Percentiles rank a stretch among this genome's conserved stretches.
Conservation (phyloP, 2,888 invertebrate genomes). For the Tachina lurida region DNA sequence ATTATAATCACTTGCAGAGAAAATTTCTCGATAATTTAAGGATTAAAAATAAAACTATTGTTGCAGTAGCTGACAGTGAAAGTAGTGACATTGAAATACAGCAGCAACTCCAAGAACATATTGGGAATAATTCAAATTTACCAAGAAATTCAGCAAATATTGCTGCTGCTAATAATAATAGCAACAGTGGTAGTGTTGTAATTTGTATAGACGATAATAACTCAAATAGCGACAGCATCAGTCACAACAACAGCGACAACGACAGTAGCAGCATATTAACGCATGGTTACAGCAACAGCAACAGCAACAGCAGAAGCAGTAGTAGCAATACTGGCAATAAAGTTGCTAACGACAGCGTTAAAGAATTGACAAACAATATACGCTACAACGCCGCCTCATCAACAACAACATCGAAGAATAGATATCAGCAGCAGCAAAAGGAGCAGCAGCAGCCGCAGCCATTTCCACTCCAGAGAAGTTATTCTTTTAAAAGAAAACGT, state of each 20-base stretch:
- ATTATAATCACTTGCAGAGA: constrained; percentile 52
- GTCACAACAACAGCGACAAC: constrained; percentile 29
- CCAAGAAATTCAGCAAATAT: constrained; percentile 38
- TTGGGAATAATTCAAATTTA: constrained; percentile 17
- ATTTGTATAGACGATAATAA: constrained; percentile 73
- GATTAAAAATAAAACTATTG: constrained; percentile 46
- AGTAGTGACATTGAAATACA: constrained; percentile 33
- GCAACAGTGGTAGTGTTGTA: constrained; percentile 61
- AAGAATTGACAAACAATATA: constrained; percentile 48
- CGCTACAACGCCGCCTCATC: constrained; percentile 33
- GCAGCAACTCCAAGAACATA: constrained; percentile 7
- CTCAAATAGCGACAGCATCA: constrained; percentile 71
- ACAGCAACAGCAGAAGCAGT: background rate
- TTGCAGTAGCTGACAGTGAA: constrained; percentile 62
- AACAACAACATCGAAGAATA: constrained; percentile 25
- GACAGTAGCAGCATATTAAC: background rate
- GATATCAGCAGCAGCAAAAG: constrained; percentile 49
- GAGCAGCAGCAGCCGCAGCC: constrained; percentile 22
- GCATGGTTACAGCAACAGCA: background rate
- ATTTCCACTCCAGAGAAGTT: constrained; percentile 50
- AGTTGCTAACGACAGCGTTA: background rate
- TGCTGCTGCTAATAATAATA: constrained; percentile 60
- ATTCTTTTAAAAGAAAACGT: constrained; percentile 63
- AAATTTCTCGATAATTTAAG: constrained; percentile 52
- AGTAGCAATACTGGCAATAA: constrained; percentile 7